Conservation (phyloP, 2,888 invertebrate genomes). For the Mimas tiliae region DNA sequence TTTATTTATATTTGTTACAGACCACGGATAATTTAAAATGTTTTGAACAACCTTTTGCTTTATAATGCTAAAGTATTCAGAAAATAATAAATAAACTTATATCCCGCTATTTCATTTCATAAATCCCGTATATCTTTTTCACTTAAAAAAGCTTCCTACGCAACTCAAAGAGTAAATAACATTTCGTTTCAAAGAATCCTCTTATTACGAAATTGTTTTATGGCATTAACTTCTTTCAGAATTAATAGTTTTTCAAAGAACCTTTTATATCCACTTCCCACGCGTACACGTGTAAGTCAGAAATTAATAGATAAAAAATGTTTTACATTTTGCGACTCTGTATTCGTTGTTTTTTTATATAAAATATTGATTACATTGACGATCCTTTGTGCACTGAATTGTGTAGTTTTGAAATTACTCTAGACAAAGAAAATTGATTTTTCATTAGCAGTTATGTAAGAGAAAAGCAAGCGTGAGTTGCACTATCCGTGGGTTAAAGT, state of each 20-base stretch:
- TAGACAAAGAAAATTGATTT: too few species aligned
- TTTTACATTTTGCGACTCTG: neutral
- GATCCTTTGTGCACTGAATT: too few species aligned
- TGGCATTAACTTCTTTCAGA: neutral
- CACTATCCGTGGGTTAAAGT: too few species aligned
- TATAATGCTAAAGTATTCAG: too few species aligned
- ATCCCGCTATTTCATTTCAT: neutral
- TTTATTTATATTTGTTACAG: too few species aligned
- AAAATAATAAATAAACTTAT: too few species aligned
- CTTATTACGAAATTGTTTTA: neutral
- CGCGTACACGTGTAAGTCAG: conserved; percentile 8
- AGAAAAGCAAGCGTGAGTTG: too few species aligned
- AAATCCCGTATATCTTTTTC: neutral
- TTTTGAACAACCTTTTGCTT: too few species aligned
- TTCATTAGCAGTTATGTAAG: too few species aligned
- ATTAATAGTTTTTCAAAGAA: neutral
- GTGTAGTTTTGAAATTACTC: too few species aligned
- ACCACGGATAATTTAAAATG: too few species aligned
- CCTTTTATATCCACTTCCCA: conserved; percentile 16
- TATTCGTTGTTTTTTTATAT: neutral
- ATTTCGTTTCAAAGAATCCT: conserved; percentile 2
- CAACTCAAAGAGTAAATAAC: neutral
- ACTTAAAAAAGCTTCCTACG: neutral
- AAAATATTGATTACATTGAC: too few species aligned
- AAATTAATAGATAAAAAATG: neutral